Percentiles rank a stretch among this genome's conserved stretches.
phyloP scores from a whole-genome alignment of 2,113 vertebrate genomes.

The Tyrannus savana region DNA sequence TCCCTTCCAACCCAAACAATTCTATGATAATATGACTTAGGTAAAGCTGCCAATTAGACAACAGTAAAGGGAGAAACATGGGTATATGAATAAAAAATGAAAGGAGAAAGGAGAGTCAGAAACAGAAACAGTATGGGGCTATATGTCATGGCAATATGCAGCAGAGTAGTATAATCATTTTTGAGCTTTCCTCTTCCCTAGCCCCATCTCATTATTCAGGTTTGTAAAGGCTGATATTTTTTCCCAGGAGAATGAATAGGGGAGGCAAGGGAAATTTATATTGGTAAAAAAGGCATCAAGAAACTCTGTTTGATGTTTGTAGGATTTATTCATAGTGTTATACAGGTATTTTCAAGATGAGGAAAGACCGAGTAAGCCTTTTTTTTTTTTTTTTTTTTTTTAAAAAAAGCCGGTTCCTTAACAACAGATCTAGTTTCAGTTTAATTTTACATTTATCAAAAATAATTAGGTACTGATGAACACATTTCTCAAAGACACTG shows the following conservation, averaged over 20 bases:
- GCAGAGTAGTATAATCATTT: neutral
- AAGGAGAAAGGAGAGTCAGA: neutral
- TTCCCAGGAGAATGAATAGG: neutral
- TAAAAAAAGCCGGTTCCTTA: neutral
- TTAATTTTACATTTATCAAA: neutral
- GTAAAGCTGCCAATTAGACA: neutral
- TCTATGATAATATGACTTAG: neutral
- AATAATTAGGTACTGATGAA: neutral
- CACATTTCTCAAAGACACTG: constrained; percentile 13
- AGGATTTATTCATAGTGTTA: neutral
- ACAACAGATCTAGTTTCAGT: neutral
- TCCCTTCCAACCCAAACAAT: neutral
- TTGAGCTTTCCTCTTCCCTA: neutral
- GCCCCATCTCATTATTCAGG: neutral
- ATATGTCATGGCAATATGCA: neutral
- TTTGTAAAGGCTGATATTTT: neutral
- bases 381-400: neutral
- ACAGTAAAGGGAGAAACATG: neutral
- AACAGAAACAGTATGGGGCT: neutral
- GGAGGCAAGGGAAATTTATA: neutral
- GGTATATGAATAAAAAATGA: neutral
- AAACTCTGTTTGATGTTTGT: neutral
- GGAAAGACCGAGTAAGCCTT: neutral
- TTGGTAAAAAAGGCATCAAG: neutral
- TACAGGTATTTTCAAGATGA: neutral